Evolutionary conservation across 2,113 vertebrate genomes (phyloP), one percentile per base, ranked within the genome.

Genomic region (Ophthalmotilapia sp.): DNA sequence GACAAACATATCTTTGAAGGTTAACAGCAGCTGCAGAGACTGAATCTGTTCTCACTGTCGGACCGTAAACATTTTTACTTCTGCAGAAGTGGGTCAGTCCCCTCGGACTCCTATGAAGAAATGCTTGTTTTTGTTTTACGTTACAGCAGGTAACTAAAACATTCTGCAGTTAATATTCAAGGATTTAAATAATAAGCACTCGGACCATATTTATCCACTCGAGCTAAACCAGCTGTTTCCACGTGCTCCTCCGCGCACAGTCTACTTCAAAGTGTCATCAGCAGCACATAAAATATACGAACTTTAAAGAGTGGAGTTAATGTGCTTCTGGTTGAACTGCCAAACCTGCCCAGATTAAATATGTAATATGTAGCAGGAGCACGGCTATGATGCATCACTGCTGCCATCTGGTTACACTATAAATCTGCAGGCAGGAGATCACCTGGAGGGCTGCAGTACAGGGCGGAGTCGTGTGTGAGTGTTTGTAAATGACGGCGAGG

Each of bases 221-320:
- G 0, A 49, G 9, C 15, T 31, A 21, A 42, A 40, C 23, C 42
- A 75, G 70, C 70, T 19, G 70, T 49, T 75, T 75, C 23, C 23
- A 7, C 14, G 21, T 26, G n/a, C 33, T 8, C 0, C 0, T 6
- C 15, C 9, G 19, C 1, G 23, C 42, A 75, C 70, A 31, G 40
- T 47, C 45, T 29, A 45, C 14, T 73, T 9, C 65, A 65, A 13
- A 42, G n/a, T 45, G 42, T 47, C 70, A 75, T 75, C 14, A 47
- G 15, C 68, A 29, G 68, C 40, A 5, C 42, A 49, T 49, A 31
- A 77, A 49, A 49, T 49, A 77, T 21, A 9, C 5, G 1, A 31
- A 79, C 73, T 79, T 31, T n/a, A 6, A 19, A 33, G 29, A 53
- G 75, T 31, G 19, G 17, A 14, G 47, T 21, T 53, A 33, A 77